These are phyloP conservation scores for Percopsis transmontana DNA, from an alignment of 2,113 vertebrate genomes.

Conservation along the genomic window DNA sequence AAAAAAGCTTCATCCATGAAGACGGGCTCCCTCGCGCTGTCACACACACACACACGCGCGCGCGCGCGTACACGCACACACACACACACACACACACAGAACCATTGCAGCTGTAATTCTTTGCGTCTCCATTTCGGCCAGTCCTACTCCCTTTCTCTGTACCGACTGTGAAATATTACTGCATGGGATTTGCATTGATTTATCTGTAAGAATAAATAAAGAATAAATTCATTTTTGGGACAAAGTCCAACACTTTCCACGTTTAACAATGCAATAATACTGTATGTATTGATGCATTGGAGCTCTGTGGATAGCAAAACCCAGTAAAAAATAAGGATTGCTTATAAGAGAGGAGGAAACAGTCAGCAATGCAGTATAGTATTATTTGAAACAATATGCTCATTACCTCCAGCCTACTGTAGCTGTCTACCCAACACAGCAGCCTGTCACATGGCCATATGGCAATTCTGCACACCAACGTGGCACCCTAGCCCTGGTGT, in stretches of 20 bases:
- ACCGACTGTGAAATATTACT: neutral
- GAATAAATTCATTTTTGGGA: neutral
- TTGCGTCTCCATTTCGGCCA: conserved; percentile 1
- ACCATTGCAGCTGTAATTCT: conserved; percentile 10
- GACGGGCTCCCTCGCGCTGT: neutral
- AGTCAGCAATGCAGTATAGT: too few relatives aligned
- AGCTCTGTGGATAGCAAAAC: neutral
- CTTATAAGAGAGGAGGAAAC: neutral
- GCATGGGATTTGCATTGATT: neutral
- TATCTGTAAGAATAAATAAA: conserved; percentile 7
- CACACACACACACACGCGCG: neutral
- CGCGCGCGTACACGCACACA: neutral
- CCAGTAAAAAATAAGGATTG: neutral
- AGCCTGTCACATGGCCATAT: conserved; percentile 16
- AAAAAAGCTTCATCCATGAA: conserved; percentile 8
- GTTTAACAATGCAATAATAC: neutral
- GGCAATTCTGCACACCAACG: conserved; percentile 38
- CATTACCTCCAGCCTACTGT: neutral
- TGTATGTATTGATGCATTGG: conserved; percentile 1
- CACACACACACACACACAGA: neutral
- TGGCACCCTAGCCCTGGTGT: conserved; percentile 16
- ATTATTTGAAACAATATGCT: neutral
- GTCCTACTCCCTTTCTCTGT: neutral
- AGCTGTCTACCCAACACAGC: neutral
- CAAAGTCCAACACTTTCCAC: neutral